Conservation (phyloP, 2,113 vertebrate species). For the Tragulus kanchil region DNA sequence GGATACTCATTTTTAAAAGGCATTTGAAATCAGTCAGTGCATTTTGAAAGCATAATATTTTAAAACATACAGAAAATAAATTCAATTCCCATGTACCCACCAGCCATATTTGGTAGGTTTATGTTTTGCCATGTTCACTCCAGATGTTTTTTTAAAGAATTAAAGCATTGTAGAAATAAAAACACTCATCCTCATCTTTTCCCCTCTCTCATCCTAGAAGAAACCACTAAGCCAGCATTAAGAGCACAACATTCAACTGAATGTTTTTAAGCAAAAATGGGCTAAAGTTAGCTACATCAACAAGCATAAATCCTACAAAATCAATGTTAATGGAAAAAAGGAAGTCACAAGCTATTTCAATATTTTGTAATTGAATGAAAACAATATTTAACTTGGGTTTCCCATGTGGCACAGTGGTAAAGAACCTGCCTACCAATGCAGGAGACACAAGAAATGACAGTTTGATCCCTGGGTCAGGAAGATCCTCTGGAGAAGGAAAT, state of each 20-base stretch:
- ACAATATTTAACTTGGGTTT: background rate
- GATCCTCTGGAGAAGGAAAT: no score
- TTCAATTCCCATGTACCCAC: background rate
- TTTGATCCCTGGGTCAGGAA: no score
- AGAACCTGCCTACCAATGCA: no score
- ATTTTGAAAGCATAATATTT: conserved; percentile 4
- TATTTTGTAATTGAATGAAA: background rate
- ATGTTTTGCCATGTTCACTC: conserved; percentile 14
- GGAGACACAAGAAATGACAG: no score
- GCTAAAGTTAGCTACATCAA: background rate
- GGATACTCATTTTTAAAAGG: background rate
- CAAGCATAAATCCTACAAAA: background rate
- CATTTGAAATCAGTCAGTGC: background rate
- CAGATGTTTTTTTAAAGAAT: background rate
- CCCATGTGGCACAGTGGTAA: no score
- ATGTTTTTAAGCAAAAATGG: background rate
- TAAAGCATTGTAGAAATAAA: conserved; percentile 20
- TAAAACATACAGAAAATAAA: conserved; percentile 12
- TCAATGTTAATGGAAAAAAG: background rate
- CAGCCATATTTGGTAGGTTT: background rate
- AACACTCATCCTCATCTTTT: background rate
- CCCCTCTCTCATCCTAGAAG: background rate
- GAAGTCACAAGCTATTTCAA: background rate
- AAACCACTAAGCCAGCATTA: background rate
- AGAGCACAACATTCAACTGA: background rate